phyloP scores from a whole-genome alignment of 2,113 vertebrate species.

The Syrmaticus mikado region DNA sequence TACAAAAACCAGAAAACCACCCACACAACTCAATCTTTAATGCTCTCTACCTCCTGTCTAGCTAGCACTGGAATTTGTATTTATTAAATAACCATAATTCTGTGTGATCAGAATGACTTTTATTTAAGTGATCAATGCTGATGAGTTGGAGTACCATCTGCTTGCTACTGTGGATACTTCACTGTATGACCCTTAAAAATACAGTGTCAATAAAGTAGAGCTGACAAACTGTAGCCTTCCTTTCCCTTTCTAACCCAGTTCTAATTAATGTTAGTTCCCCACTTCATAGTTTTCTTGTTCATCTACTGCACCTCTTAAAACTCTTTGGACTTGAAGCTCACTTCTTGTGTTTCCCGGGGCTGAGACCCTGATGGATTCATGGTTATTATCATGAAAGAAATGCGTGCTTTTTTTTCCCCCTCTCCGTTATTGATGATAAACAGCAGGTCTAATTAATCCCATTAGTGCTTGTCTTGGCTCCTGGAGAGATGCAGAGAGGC shows the following conservation, averaged over 20 bases:
- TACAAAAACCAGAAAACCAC: no score
- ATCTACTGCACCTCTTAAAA: neutral
- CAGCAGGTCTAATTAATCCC: neutral
- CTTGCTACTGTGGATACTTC: neutral
- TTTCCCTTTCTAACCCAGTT: neutral
- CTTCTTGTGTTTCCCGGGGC: neutral
- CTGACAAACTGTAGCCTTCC: neutral
- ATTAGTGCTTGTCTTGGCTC: neutral
- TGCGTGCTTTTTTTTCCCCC: fast-evolving
- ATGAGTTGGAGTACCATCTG: neutral
- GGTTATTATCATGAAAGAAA: neutral
- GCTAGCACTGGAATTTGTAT: neutral
- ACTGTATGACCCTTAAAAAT: neutral
- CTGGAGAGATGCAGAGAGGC: neutral
- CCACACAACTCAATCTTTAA: neutral
- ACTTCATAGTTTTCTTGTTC: neutral
- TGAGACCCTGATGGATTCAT: neutral
- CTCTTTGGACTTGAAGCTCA: neutral
- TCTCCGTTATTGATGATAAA: neutral
- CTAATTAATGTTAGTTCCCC: neutral
- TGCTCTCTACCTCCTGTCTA: neutral
- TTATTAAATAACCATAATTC: neutral
- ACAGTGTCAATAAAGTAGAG: neutral
- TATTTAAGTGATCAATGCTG: neutral
- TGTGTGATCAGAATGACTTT: neutral